Base-by-base conservation (phyloP, 1,140 invertebrate species). In the Drosophila funebris region DNA sequence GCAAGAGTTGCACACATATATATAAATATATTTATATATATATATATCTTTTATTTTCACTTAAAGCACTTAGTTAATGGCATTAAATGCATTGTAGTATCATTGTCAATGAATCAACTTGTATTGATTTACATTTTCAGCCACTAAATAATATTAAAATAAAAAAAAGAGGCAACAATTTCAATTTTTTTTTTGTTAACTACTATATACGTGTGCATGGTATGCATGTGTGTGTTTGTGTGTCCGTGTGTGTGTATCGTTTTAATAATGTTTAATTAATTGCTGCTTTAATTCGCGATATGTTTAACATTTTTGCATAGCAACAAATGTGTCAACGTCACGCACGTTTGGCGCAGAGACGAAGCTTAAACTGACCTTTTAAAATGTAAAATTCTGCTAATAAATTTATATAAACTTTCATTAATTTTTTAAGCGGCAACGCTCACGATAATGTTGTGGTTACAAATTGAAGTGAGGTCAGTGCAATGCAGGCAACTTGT, bases 251-350 rank as follows among this genome's bases (percentile, higher is more conserved):
- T 8, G 0, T 56, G 1, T 48, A 27, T 9, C 9, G 24, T 43
- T 61, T 39, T 43, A 37, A 44, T 72, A 82, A 81, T 78, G 78
- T 63, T 64, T 75, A 85, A 87, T 87, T 85, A 85, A 85, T 87
- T 87, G 81, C 77, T 74, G 76, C 70, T 85, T 87, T 82, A 68
- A 79, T 57, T 18, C 36, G 39, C 33, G 22, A 46, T 53, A 52
- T 58, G 3, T 60, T 37, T 41, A 52, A 69, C 53, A 68, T 71
- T 68, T 69, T 84, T 43, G 48, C 63, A 58, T 56, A 52, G 41
- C 44, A 73, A 57, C 69, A 64, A 77, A 87, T 82, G 70, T 41
- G 62, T 13, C n/a, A 29, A 41, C 18, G 50, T 62, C 81, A 85
- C 74, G 82, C 82, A 52, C n/a, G n/a, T n/a, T n/a, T n/a, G n/a